Base-by-base conservation (phyloP, 2,797 vertebrate species). In the Hoplostethus atlanticus region DNA sequence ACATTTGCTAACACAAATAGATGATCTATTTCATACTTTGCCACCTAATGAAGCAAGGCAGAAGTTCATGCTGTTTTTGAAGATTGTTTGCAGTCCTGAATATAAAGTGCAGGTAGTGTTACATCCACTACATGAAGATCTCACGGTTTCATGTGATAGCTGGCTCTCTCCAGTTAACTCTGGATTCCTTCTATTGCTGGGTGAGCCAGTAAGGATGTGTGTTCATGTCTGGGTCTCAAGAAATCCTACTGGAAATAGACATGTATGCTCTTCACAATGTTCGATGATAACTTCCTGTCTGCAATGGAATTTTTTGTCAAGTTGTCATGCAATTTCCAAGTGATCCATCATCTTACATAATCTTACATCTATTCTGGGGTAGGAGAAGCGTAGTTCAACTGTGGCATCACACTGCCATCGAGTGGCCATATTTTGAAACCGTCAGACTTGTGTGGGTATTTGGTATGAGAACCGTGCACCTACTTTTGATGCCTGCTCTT, bases 271-370 rank as follows among this genome's bases (percentile, higher is more conserved):
- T 34, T 12, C 36, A 6, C 3, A 42, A 48, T 12, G 9, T 5
- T 17, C 50, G 34, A 66, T 71, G 63, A 84, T 84, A 73, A 73
- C 72, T 75, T 66, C 57, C 64, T 74, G 61, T 80, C 69, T 77
- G 40, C 10, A 61, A 73, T 74, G 72, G 74, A 84, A 62, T 67
- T 81, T 90, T 87, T 86, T 87, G 90, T 91, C 88, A 87, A 86
- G 79, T 84, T 89, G 84, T 81, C 86, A 86, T 89, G 86, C 73
- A 91, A 73, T 89, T 93, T 87, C 87, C 77, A 73, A 89, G 69
- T 85, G 79, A 90, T 89, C 90, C 82, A 91, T 91, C 88, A 87
- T 86, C 71, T 87, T 85, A 92, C 83, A 80, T 90, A 90, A 92
- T 73, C 79, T 57, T 52, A 47, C 50, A 64, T 68, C n/a, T 75